Percentiles rank a stretch among this genome's conserved stretches.
Evolutionary conservation across 2,888 invertebrate species (phyloP).

Genomic region (Pyrrhia umbra): DNA sequence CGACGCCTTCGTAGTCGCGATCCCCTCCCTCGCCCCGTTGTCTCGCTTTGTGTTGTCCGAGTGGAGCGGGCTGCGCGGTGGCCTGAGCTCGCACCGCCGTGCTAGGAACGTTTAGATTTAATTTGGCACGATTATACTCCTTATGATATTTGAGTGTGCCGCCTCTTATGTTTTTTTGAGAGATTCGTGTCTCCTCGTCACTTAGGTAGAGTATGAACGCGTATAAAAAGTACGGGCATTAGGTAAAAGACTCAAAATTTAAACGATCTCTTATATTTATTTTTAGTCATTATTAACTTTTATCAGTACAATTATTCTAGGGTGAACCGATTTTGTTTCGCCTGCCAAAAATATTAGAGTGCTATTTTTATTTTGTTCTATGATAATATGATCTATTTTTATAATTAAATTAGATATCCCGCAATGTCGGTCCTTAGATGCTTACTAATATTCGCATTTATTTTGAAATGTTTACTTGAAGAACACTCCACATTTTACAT

Average conservation of each 20-base stretch:
- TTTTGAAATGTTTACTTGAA: conserved; percentile 18
- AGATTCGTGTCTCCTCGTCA: conserved; percentile 41
- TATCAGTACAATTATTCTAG: conserved; percentile 61
- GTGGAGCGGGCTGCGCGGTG: conserved; percentile 10
- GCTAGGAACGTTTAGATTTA: conserved; percentile 25
- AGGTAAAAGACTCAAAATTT: conserved; percentile 69
- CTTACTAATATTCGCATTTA: conserved; percentile 52
- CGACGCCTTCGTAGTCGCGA: not conserved
- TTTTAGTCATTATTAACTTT: conserved; percentile 61
- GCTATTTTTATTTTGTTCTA: conserved; percentile 62
- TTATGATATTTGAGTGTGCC: conserved; percentile 47
- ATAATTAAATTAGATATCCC: conserved; percentile 49
- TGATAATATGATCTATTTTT: conserved; percentile 59
- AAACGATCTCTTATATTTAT: conserved; percentile 77
- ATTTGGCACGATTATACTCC: conserved; percentile 50
- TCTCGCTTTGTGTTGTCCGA: not conserved
- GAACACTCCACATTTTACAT: conserved; percentile 26
- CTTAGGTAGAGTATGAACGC: conserved; percentile 45
- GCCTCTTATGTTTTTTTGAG: conserved; percentile 32
- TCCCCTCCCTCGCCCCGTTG: not conserved
- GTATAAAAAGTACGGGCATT: conserved; percentile 64
- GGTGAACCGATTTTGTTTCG: conserved; percentile 41
- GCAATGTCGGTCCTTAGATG: conserved; percentile 37
- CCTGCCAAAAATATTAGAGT: conserved; percentile 63
- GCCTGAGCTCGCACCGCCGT: conserved; percentile 10